A percentile compares a stretch with the other conserved stretches of the same genome.
These are phyloP conservation scores for Eretmochelys imbricata DNA, from an alignment of 2,113 vertebrate species.

Conservation along the genomic window DNA sequence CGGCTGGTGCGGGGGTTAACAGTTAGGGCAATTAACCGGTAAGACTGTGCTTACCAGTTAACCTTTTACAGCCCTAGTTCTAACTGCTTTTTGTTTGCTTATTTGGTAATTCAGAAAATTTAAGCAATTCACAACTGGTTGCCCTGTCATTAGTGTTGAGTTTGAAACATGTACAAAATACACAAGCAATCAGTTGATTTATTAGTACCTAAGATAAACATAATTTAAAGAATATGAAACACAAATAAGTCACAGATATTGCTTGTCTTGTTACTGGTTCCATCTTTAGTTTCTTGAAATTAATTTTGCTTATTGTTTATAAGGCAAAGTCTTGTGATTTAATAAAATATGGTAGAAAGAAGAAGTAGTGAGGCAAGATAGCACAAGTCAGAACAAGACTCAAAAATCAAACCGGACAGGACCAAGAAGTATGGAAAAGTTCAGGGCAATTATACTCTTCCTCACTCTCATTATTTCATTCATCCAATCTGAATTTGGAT, in stretches of 20 bases:
- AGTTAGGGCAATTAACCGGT: too few relatives aligned
- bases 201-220: neutral
- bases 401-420: too few relatives aligned
- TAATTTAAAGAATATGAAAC: neutral
- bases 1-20: too few relatives aligned
- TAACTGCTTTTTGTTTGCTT: too few relatives aligned
- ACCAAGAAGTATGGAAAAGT: neutral
- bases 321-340: too few relatives aligned
- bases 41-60: too few relatives aligned
- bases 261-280: neutral
- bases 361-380: too few relatives aligned
- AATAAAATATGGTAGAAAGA: too few relatives aligned
- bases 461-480: neutral
- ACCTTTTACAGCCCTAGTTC: too few relatives aligned
- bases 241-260: neutral
- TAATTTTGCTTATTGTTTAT: too few relatives aligned
- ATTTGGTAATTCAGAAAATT: neutral
- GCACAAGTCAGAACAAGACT: too few relatives aligned
- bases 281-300: neutral
- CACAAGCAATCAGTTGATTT: neutral
- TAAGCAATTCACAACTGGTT: neutral
- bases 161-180: neutral
- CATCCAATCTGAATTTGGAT: slow-evolving; percentile 22
- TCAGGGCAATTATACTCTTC: neutral
- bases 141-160: neutral